Evolutionary conservation across 1,140 invertebrate genomes (phyloP), one percentile per base, ranked within the genome.

Genomic region (Palaemon carinicauda): DNA sequence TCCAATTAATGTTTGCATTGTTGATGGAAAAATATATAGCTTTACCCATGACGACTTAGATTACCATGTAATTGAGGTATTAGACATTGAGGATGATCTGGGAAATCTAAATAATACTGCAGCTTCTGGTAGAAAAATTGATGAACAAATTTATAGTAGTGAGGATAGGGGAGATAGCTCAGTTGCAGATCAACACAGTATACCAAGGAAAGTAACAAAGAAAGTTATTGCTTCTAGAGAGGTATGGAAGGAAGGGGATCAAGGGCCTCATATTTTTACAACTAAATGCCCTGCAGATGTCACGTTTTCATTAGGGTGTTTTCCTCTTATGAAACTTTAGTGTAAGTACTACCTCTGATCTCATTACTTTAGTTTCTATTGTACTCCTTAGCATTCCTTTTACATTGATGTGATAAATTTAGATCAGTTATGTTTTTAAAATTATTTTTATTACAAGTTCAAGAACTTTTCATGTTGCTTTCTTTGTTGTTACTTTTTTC

Each of bases 1-100:
- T 17, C 84, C 84, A 14, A 33, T 80, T 19, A 86, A 86, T 19
- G 84, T 86, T 4, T 86, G 84, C 24, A 54, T 86, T 19, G 84
- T 86, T 12, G 84, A 86, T 41, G 84, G 84, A 21, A 86, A 31
- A 41, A 71, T 86, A 15, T 86, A 80, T 60, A 86, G 53, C 33
- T 86, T 86, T 24, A 80, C 50, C 78, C 78, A 80, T 24, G 77
- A 86, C 56, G 84, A 86, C 24, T 21, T 86, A 0, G 51, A 78
- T 71, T 65, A 86, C 27, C 77, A 80, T 19, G 78, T 86, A 15
- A 80, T 86, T 53, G 84, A 86, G 21, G 29, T 80, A 5, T 21
- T 86, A 15, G 84, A 86, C 31, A 31, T 86, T 53, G 77, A 80
- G 41, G 65, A 29, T 24, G 24, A 53, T n/a, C 31, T 17, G 3